A percentile compares a stretch with the other conserved stretches of the same genome.
Evolutionary conservation across 1,140 invertebrate species (phyloP).

Genomic region (Drosophila prosaltans): DNA sequence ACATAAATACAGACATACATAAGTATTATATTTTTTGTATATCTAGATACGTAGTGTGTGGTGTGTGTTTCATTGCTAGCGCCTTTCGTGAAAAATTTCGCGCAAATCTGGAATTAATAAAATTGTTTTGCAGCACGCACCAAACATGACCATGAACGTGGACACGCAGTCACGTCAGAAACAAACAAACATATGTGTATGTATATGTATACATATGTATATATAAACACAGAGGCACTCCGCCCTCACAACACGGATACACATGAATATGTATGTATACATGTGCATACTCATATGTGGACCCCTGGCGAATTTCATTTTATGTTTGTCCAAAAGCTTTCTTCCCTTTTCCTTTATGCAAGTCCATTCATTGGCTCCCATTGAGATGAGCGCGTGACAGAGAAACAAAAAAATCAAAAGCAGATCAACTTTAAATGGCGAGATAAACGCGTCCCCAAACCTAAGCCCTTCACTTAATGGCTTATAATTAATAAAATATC

Average conservation of each 20-base stretch:
- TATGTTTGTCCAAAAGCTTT: background rate
- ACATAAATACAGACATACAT: background rate
- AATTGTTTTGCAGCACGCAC: constrained; percentile 77
- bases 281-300: background rate
- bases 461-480: too few species aligned
- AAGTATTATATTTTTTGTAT: background rate
- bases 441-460: too few species aligned
- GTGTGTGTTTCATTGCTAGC: constrained; percentile 37
- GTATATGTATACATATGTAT: background rate
- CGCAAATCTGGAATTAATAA: constrained; percentile 81
- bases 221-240: background rate
- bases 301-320: constrained; percentile 18
- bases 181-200: constrained; percentile 36
- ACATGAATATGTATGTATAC: background rate
- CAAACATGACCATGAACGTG: constrained; percentile 45
- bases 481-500: too few species aligned
- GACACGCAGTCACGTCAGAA: constrained; percentile 43
- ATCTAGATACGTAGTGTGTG: constrained; percentile 14
- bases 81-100: constrained; percentile 65
- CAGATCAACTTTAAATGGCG: too few species aligned
- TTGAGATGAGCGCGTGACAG: constrained; percentile 2
- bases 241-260: constrained; percentile 1
- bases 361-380: background rate
- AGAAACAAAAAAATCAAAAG: too few species aligned
- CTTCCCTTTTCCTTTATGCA: background rate